Conservation (phyloP, 2,797 vertebrate species). For the Phalanger gymnotis region DNA sequence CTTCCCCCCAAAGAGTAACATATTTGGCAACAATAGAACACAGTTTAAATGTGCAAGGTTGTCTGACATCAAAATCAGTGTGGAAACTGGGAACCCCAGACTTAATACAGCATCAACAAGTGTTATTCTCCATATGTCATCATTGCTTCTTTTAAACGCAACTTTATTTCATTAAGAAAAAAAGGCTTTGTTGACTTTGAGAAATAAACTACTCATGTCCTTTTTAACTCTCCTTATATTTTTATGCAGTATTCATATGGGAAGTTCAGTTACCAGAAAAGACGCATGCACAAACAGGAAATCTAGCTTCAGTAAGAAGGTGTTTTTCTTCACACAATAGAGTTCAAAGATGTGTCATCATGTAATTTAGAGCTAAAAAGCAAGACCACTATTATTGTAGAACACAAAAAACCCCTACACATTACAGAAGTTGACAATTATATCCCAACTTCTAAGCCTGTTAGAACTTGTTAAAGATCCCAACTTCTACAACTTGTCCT, state of each 20-base stretch:
- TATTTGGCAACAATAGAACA: slow-evolving; percentile 2
- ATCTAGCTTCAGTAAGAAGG: slow-evolving; percentile 82
- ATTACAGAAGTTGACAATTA: slow-evolving; percentile 71
- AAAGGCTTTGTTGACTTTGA: slow-evolving; percentile 30
- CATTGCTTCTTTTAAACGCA: neutral
- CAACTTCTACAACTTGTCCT: slow-evolving; percentile 68
- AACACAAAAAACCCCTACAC: slow-evolving; percentile 50
- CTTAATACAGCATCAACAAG: neutral
- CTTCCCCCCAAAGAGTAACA: neutral
- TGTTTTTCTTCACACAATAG: slow-evolving; percentile 82
- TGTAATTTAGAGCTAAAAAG: slow-evolving; percentile 80
- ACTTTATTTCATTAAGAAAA: slow-evolving; percentile 36
- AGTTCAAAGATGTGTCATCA: slow-evolving; percentile 85
- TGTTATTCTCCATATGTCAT: neutral
- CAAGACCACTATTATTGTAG: slow-evolving; percentile 50
- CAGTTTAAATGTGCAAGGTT: slow-evolving; percentile 31
- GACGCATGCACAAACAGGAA: slow-evolving; percentile 85
- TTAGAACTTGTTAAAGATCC: slow-evolving; percentile 73
- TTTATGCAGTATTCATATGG: slow-evolving; percentile 20
- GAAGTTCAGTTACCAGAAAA: slow-evolving; percentile 78
- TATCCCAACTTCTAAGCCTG: slow-evolving; percentile 65
- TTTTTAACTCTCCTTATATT: slow-evolving; percentile 22
- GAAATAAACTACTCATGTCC: neutral
- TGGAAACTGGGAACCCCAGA: slow-evolving; percentile 20
- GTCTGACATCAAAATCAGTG: slow-evolving; percentile 40